Conservation (phyloP, 2,797 vertebrate genomes). For the Gallinago stenura region DNA sequence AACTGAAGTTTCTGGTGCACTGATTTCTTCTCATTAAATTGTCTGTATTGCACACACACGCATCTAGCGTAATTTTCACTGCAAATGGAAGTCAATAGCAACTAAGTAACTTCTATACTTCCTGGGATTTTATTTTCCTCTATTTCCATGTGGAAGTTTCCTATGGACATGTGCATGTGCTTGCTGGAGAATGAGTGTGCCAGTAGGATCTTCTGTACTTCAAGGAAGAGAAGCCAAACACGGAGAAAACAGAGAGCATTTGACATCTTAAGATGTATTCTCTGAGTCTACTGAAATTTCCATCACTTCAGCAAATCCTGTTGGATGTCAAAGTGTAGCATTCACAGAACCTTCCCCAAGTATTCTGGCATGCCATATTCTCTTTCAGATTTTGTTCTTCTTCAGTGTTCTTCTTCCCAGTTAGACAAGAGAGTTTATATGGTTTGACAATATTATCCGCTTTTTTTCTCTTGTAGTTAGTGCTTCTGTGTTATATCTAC, state of each 20-base stretch:
- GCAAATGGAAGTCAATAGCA: neutral
- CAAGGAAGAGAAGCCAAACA: neutral
- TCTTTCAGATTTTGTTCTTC: constrained; percentile 35
- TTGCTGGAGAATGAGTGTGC: neutral
- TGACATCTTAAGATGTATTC: neutral
- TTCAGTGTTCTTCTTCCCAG: constrained; percentile 10
- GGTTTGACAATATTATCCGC: neutral
- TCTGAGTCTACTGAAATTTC: neutral
- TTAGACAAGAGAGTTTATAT: neutral
- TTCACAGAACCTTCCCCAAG: neutral
- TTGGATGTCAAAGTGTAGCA: neutral
- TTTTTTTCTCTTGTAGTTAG: neutral
- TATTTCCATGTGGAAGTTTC: neutral
- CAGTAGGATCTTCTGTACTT: neutral
- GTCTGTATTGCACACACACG: neutral
- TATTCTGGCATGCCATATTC: neutral
- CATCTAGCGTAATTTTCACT: neutral
- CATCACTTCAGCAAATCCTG: neutral
- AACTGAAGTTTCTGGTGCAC: neutral
- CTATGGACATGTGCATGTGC: neutral
- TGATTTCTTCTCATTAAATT: neutral
- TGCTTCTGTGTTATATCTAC: neutral
- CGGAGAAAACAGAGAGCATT: neutral
- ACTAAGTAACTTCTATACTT: neutral
- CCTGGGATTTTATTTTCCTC: neutral